Conservation (phyloP, 2,797 vertebrate species). For the Peromyscus melanophrys region DNA sequence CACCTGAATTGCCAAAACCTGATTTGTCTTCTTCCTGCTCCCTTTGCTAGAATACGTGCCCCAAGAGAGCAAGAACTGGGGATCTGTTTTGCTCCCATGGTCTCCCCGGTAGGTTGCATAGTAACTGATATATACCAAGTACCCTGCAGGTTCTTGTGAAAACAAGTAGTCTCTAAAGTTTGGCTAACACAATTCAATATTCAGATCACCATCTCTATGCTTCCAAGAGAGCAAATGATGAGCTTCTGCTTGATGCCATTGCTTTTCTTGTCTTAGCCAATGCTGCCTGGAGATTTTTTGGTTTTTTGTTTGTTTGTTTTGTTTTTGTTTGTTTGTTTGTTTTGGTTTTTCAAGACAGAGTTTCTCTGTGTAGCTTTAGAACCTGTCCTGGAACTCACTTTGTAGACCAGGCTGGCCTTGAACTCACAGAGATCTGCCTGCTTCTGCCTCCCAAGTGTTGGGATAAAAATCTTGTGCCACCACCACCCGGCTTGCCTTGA, state of each 20-base stretch:
- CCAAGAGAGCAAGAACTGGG: neutral
- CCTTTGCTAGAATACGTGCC: neutral
- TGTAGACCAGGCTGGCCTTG: too few species aligned
- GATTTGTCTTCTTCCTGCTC: neutral
- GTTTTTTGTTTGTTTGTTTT: too few species aligned
- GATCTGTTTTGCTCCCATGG: neutral
- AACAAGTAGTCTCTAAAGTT: neutral
- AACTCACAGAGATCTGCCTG: too few species aligned
- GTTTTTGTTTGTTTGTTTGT: too few species aligned
- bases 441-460: too few species aligned
- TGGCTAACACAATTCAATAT: neutral
- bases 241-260: neutral
- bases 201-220: neutral
- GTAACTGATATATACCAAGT: neutral
- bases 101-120: neutral
- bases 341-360: too few species aligned
- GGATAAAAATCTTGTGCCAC: too few species aligned
- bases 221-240: neutral
- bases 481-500: neutral
- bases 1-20: fast-evolving
- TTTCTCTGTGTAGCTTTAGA: too few species aligned
- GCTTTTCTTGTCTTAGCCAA: neutral
- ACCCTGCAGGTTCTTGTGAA: neutral
- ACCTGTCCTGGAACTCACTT: too few species aligned
- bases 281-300: neutral